These are phyloP conservation scores for Ascaphus truei DNA, from an alignment of 2,113 vertebrate species.

Conservation along the genomic window DNA sequence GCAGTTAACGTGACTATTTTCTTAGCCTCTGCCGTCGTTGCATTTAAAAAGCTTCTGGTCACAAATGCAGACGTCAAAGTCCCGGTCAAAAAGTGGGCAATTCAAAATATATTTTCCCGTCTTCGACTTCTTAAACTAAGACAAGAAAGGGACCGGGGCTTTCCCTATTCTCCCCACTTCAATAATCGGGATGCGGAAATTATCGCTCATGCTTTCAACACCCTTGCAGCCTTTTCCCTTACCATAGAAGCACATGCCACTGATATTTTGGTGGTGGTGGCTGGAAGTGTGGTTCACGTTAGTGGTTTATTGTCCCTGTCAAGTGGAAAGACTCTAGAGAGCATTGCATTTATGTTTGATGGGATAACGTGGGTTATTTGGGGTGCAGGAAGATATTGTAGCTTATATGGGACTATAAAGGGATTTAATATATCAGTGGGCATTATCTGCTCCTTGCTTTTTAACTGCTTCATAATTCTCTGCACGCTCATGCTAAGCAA, in stretches of 20 bases:
- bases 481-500: slow-evolving; percentile 69
- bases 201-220: slow-evolving; percentile 70
- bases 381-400: slow-evolving; percentile 72
- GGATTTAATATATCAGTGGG: slow-evolving; percentile 69
- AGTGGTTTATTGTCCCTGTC: slow-evolving; percentile 71
- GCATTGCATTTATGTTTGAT: slow-evolving; percentile 76
- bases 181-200: slow-evolving; percentile 76
- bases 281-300: slow-evolving; percentile 69
- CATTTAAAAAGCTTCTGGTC: slow-evolving; percentile 64
- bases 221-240: slow-evolving; percentile 73
- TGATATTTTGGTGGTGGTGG: slow-evolving; percentile 68
- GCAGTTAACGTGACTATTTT: slow-evolving; percentile 70
- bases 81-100: slow-evolving; percentile 50
- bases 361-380: slow-evolving; percentile 81
- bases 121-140: slow-evolving; percentile 56
- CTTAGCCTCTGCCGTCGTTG: slow-evolving; percentile 57
- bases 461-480: slow-evolving; percentile 71
- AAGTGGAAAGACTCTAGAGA: slow-evolving; percentile 81
- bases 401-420: slow-evolving; percentile 61
- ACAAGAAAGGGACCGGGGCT: slow-evolving; percentile 52
- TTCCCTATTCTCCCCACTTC: slow-evolving; percentile 72
- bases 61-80: slow-evolving; percentile 45
- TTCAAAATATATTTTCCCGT: slow-evolving; percentile 52
- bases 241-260: slow-evolving; percentile 57
- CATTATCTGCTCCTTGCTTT: slow-evolving; percentile 74